phyloP scores from a whole-genome alignment of 2,888 invertebrate genomes.

The Melangyna quadrimaculata region DNA sequence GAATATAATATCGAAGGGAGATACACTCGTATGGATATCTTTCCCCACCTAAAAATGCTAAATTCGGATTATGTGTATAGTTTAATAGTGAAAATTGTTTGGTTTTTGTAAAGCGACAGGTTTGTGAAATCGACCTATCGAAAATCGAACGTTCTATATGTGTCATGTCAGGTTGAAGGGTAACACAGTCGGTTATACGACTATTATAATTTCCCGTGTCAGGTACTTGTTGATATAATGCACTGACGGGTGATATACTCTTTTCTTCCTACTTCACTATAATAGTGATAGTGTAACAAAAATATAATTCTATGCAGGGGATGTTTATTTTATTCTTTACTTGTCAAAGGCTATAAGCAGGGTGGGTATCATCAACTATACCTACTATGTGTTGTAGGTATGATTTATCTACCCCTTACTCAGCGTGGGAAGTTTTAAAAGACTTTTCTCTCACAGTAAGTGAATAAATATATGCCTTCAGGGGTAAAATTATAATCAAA shows the following conservation, averaged over 20 bases:
- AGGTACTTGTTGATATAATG: slow-evolving; percentile 64
- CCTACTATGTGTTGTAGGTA: no score
- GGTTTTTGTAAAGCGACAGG: slow-evolving; percentile 45
- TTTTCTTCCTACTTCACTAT: neutral
- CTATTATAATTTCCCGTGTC: slow-evolving; percentile 28
- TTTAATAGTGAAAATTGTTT: slow-evolving; percentile 25
- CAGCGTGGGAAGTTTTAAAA: slow-evolving; percentile 62
- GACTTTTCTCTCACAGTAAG: slow-evolving; percentile 58
- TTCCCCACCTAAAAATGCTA: neutral
- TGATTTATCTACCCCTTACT: slow-evolving; percentile 33
- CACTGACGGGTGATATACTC: slow-evolving; percentile 7
- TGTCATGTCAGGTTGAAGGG: slow-evolving; percentile 23
- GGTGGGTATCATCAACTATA: neutral
- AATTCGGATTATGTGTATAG: slow-evolving; percentile 26
- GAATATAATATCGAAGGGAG: slow-evolving; percentile 8
- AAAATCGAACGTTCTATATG: neutral
- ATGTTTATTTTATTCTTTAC: slow-evolving; percentile 21
- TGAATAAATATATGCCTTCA: slow-evolving; percentile 14
- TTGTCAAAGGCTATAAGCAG: no score
- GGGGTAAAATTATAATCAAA: slow-evolving; percentile 56
- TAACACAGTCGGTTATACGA: neutral
- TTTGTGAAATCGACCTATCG: slow-evolving; percentile 30
- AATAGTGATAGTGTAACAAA: no score
- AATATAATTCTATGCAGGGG: slow-evolving; percentile 46
- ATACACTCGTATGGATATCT: neutral